phyloP scores from a whole-genome alignment of 2,888 invertebrate species.

The Tupiocoris notatus region DNA sequence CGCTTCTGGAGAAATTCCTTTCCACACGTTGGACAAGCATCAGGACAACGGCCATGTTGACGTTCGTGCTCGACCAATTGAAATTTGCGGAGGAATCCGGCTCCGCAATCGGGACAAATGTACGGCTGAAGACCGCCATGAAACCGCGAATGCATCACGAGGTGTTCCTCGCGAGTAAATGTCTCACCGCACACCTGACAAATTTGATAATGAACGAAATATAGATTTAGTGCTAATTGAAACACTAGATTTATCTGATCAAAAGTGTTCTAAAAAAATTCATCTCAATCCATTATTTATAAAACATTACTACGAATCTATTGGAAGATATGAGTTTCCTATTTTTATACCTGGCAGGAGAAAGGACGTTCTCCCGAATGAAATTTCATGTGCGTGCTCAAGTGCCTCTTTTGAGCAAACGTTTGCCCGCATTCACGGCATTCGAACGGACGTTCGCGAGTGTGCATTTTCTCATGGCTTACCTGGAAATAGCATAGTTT shows the following conservation, averaged over 20 bases:
- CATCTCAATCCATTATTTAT: too few species aligned
- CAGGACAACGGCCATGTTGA: constrained; percentile 76
- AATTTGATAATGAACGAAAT: too few species aligned
- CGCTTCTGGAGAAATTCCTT: constrained; percentile 83
- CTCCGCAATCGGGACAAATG: constrained; percentile 86
- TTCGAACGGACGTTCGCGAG: constrained; percentile 76
- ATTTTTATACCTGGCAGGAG: constrained; percentile 74
- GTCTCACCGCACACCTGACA: constrained; percentile 84
- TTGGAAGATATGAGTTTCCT: too few species aligned
- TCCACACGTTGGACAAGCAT: constrained; percentile 77
- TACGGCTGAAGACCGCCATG: constrained; percentile 96
- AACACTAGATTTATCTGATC: too few species aligned
- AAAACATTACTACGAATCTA: too few species aligned
- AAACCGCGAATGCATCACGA: constrained; percentile 65
- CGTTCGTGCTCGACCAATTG: constrained; percentile 81
- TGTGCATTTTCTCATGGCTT: constrained; percentile 78
- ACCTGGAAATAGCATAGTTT: too few species aligned
- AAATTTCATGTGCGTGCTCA: constrained; percentile 82
- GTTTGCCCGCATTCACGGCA: constrained; percentile 80
- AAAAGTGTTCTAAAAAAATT: too few species aligned
- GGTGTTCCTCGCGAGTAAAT: constrained; percentile 85
- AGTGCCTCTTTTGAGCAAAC: constrained; percentile 76
- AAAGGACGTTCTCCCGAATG: constrained; percentile 82
- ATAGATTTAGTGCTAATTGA: too few species aligned
- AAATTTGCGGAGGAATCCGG: constrained; percentile 80